Base-by-base conservation (phyloP, 2,888 invertebrate genomes). In the Hypercompe scribonia region DNA sequence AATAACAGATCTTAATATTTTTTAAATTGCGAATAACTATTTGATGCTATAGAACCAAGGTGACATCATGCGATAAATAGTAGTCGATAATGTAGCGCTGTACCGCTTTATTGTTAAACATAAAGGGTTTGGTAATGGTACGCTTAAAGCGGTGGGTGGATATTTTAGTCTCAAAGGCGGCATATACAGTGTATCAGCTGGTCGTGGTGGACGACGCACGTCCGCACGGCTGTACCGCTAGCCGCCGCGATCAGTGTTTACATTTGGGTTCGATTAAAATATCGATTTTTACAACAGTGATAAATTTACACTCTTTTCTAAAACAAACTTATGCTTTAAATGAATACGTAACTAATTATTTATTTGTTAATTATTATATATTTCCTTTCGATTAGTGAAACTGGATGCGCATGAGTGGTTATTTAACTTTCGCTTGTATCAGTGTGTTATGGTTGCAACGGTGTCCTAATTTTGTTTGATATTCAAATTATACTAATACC, bases 361-460 rank as follows among this genome's bases (percentile, higher is more conserved):
- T n/a, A n/a, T n/a, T 81, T 72, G 76, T 77, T 73, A 77, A 71
- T 80, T 77, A 77, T 76, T 31, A 36, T 46, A 66, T n/a, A 77
- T 78, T 76, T 81, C 68, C 67, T 76, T 65, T 87, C 83, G 86
- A 88, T 89, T 88, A 88, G 80, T 84, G 80, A 79, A 83, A 81
- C 83, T 90, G 89, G 93, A 94, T 92, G 92, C 92, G 93, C 93
- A 89, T 87, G 91, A 93, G 91, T 92, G 91, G 75, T 74, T 81
- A 86, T 87, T 89, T 85, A 87, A 92, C 93, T 94, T 94, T 94
- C 93, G 90, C 90, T 89, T 84, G 81, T 86, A 82, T 82, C 74
- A 84, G 83, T 88, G 81, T 83, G 78, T 83, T 86, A 81, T 83
- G 74, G 80, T 80, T 79, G 81, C 79, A 84, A 84, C 77, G 77